Evolutionary conservation across 2,888 invertebrate species (phyloP), one percentile per base, ranked within the genome.

Genomic region (Meteorus colon): DNA sequence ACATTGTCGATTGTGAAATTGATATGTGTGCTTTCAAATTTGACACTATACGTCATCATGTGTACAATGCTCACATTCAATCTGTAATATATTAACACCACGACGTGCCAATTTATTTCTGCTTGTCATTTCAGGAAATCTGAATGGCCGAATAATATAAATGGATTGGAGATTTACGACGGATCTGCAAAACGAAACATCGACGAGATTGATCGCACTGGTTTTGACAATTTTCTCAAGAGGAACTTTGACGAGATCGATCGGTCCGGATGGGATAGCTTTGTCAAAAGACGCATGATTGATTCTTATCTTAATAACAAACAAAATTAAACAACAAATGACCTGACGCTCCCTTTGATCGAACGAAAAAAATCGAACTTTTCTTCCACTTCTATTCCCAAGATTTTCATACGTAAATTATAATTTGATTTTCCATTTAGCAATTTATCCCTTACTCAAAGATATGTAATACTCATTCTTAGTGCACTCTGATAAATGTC

Each of bases 201-300:
- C 70, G 91, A 91, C 82, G 90, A 91, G 79, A 91, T 91, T 75
- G 91, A 91, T 80, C 86, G 90, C 51, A 84, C 85, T 41, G 90
- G 90, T 6, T 91, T 91, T 83, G 88, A 87, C 77, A 88, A 88
- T 55, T 91, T 91, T 82, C 88, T 88, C 70, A 91, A 91, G 81
- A 84, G 90, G 82, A 93, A 93, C 88, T 92, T 93, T 83, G 93
- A 93, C 83, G 93, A 93, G 86, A 93, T 93, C 84, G 93, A 93
- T 86, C 91, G 92, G 19, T 91, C 92, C 3, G 91, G 92, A 10
- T 93, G 93, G 90, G 92, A 92, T 84, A 91, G 91, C 80, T 91
- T 92, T 87, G 91, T 91, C 81, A 92, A 92, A 83, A 85, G 89
- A 77, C 74, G 73, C 71, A 67, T 69, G 27, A 67, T 72, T 63